Percentiles rank a stretch among this genome's conserved stretches.
Evolutionary conservation across 1,140 invertebrate genomes (phyloP).

Genomic region (Drosophila neocordata): DNA sequence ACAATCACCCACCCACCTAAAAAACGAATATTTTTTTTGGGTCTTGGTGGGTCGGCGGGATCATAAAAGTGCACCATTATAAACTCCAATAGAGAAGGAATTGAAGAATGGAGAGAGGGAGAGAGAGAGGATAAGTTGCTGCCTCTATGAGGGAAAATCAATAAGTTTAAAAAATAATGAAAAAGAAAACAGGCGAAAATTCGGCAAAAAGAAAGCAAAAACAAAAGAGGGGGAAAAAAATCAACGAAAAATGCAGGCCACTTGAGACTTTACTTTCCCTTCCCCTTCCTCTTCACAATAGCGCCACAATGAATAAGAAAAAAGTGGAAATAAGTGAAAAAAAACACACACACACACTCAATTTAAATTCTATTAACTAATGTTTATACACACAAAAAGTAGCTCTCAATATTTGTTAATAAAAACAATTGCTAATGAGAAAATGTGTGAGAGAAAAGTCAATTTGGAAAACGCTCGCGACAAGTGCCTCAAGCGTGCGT

Average conservation of each 20-base stretch:
- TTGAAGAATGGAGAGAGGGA: background rate
- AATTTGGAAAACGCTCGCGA: too few species aligned
- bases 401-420: too few species aligned
- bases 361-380: too few species aligned
- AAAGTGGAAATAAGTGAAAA: too few species aligned
- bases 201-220: background rate
- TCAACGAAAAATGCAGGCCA: background rate
- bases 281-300: too few species aligned
- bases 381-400: too few species aligned
- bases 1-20: slow-evolving; percentile 1
- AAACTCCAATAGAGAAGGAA: background rate
- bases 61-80: slow-evolving; percentile 11
- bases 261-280: background rate
- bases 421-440: too few species aligned
- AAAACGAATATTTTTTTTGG: background rate
- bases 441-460: too few species aligned
- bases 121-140: background rate
- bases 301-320: too few species aligned
- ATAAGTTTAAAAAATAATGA: background rate
- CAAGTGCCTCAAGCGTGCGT: too few species aligned
- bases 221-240: background rate
- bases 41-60: background rate
- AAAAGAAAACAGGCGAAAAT: background rate
- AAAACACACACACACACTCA: too few species aligned
- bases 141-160: background rate